Percentiles rank a stretch among this genome's conserved stretches.
phyloP scores from a whole-genome alignment of 64 coral and sea anemone species.

The Stichodactyla helianthus region DNA sequence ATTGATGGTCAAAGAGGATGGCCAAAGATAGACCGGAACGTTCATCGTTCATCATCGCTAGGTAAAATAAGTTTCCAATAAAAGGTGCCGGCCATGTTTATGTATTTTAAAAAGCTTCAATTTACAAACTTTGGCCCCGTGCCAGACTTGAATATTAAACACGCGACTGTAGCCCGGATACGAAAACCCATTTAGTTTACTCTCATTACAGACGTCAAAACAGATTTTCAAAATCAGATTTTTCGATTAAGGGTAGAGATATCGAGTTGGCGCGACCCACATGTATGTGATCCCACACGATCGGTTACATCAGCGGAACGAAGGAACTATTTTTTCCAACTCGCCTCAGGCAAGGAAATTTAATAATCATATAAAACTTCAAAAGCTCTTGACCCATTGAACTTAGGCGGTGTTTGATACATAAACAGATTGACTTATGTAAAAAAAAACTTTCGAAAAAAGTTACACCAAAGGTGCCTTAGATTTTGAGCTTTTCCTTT shows the following conservation, averaged over 20 bases:
- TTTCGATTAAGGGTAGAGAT: not conserved
- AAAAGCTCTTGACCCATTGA: slow-evolving; percentile 3
- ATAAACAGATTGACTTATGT: not conserved
- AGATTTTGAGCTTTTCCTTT: not conserved
- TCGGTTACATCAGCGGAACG: not conserved
- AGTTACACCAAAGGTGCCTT: not conserved
- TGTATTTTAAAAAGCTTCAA: not conserved
- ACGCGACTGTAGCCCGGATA: not conserved
- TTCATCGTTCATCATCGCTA: not conserved
- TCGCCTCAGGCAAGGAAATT: not conserved
- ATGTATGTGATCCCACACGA: not conserved
- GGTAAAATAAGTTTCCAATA: not conserved
- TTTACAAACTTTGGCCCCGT: not conserved
- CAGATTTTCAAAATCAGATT: slow-evolving; percentile 9
- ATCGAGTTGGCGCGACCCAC: not conserved
- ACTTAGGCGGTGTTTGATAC: not conserved
- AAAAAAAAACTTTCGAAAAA: not conserved
- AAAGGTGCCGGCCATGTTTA: not conserved
- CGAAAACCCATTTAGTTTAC: not conserved
- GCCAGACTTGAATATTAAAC: not conserved
- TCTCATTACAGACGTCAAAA: slow-evolving; percentile 5
- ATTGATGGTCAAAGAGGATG: not conserved
- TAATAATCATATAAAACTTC: not conserved
- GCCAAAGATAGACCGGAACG: not conserved
- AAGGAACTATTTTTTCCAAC: not conserved